Evolutionary conservation across 1,140 invertebrate species (phyloP), one percentile per base, ranked within the genome.

Genomic region (Trichoplusia ni): DNA sequence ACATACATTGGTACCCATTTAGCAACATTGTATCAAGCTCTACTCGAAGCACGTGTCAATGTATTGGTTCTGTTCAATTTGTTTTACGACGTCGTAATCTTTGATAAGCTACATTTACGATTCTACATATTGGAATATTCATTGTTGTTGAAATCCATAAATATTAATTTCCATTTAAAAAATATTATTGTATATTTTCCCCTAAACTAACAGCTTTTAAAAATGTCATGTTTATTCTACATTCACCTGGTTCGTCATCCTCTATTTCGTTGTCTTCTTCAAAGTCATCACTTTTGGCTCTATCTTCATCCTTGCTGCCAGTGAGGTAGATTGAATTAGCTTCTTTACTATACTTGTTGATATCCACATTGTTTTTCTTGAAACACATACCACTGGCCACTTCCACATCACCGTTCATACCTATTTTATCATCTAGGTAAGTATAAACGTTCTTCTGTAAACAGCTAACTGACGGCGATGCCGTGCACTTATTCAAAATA

Each of bases 371-470:
- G 77, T 96, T 96, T 75, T 92, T 94, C 44, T 90, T 93, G 74
- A 96, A 93, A 51, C 92, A 92, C n/a, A 96, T 79, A 64, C 94
- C 93, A 74, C 93, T 92, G n/a, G 93, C 93, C 0, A 96, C 89
- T 23, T 93, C 93, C 4, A 95, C 90, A 76, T 96, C 95, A 64
- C 92, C 92, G 33, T 88, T 89, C 23, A 92, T 91, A 35, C 93
- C 91, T 21, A 96, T 89, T 14, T 91, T 93, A 8, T 91, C 89
- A 58, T 95, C 93, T 37, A 96, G 76, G 75, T 94, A 95, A 6
- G 91, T 86, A 71, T 94, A 95, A 3, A 95, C 93, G 71, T 95
- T 95, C 66, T 94, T 95, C 72, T 95, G 94, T 19, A 96, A 94
- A 73, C 95, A 96, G 33, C 92, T 93, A 71, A 95, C 92, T 33